A percentile compares a stretch with the other conserved stretches of the same genome.
Evolutionary conservation across 2,888 invertebrate genomes (phyloP).

Genomic region (Hanleya hanleyi): DNA sequence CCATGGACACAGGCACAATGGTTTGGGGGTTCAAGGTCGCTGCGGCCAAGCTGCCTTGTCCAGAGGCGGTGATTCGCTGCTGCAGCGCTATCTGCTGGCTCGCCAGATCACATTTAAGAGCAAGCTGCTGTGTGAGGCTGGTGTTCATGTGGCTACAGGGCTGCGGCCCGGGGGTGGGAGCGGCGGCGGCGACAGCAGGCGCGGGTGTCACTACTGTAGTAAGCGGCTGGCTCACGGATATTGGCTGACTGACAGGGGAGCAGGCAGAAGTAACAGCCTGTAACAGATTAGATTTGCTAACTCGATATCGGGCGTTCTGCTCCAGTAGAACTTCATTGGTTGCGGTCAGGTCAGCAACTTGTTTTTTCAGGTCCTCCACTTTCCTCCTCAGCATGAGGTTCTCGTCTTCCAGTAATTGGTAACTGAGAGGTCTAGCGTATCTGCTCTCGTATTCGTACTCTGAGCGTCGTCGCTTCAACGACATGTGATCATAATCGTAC

Average conservation of each 20-base stretch:
- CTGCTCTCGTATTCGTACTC: conserved; percentile 51
- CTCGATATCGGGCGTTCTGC: conserved; percentile 83
- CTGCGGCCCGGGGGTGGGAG: background rate
- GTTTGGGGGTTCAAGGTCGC: conserved; percentile 57
- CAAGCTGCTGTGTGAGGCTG: conserved; percentile 71
- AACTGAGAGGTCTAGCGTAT: conserved; percentile 55
- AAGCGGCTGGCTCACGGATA: conserved; percentile 68
- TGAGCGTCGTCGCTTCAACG: conserved; percentile 53
- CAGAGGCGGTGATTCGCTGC: conserved; percentile 30
- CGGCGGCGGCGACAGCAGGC: conserved; percentile 8
- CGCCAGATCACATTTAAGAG: conserved; percentile 65
- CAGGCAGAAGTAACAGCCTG: conserved; percentile 48
- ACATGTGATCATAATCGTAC: conserved; percentile 51
- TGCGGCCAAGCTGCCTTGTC: conserved; percentile 44
- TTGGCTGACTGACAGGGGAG: conserved; percentile 46
- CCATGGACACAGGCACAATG: conserved; percentile 57
- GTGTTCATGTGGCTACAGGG: conserved; percentile 48
- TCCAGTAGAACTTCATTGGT: conserved; percentile 86
- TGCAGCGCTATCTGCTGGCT: conserved; percentile 59
- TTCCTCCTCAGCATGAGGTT: conserved; percentile 80
- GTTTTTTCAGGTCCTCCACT: conserved; percentile 82
- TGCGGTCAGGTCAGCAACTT: conserved; percentile 82
- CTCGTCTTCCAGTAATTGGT: conserved; percentile 78
- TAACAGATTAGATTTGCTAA: conserved; percentile 59
- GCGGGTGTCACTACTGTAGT: conserved; percentile 63